phyloP scores from a whole-genome alignment of 2,888 invertebrate species.

The Orthosia gracilis region DNA sequence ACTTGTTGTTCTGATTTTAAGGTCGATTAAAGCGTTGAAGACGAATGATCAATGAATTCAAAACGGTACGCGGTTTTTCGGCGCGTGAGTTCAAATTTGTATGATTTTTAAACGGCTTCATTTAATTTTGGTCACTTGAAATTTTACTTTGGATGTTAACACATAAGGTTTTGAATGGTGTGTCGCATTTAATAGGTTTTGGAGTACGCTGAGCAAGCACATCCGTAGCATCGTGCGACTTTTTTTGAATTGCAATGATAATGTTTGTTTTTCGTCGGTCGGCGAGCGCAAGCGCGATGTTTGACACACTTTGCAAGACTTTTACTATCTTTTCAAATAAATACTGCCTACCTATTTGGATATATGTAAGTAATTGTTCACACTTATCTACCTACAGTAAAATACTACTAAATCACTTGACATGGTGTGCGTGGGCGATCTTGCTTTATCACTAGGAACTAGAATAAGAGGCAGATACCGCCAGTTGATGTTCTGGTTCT shows the following conservation, averaged over 20 bases:
- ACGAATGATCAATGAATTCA: slow-evolving; percentile 79
- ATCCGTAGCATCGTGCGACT: slow-evolving; percentile 74
- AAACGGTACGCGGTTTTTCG: slow-evolving; percentile 82
- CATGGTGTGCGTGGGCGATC: slow-evolving; percentile 12
- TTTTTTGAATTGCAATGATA: slow-evolving; percentile 65
- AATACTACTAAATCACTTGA: slow-evolving; percentile 13
- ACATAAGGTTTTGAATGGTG: slow-evolving; percentile 53
- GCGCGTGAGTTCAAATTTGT: slow-evolving; percentile 81
- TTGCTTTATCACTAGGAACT: slow-evolving; percentile 7
- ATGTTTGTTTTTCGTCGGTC: slow-evolving; percentile 70
- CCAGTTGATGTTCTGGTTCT: slow-evolving; percentile 2
- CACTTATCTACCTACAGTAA: slow-evolving; percentile 11
- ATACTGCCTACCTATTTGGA: slow-evolving; percentile 37
- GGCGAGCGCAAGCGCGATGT: slow-evolving; percentile 58
- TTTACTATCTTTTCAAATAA: slow-evolving; percentile 76
- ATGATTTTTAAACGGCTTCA: slow-evolving; percentile 77
- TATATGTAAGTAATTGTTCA: slow-evolving; percentile 56
- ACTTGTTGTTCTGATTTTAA: slow-evolving; percentile 72
- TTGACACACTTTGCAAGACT: slow-evolving; percentile 72
- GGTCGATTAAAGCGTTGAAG: slow-evolving; percentile 72
- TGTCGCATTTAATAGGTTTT: slow-evolving; percentile 68
- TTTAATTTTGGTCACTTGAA: slow-evolving; percentile 32
- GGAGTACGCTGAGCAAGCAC: slow-evolving; percentile 75
- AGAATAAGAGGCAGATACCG: slow-evolving; percentile 6
- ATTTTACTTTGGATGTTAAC: slow-evolving; percentile 13